Conservation (phyloP, 2,797 vertebrate genomes). For the Linurgus olivaceus region DNA sequence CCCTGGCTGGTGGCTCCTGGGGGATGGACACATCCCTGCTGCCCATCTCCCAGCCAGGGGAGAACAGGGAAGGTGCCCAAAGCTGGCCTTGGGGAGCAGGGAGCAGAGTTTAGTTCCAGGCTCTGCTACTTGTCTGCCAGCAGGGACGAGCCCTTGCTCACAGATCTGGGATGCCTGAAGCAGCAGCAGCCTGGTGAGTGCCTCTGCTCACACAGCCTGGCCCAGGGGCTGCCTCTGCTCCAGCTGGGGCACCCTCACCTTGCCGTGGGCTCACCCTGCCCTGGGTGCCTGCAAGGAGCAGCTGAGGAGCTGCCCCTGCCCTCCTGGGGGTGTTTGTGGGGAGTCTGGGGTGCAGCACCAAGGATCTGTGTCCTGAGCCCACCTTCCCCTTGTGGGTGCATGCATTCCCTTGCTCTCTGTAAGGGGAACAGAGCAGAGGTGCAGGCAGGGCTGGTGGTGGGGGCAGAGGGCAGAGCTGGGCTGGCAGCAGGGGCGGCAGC, state of each 20-base stretch:
- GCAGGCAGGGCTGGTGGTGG: no score
- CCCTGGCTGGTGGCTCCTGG: accelerated
- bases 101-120: not conserved
- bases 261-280: not conserved
- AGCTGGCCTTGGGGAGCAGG: not conserved
- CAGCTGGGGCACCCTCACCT: not conserved
- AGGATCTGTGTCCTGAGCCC: no score
- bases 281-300: not conserved
- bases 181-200: not conserved
- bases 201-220: not conserved
- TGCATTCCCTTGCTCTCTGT: no score
- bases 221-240: accelerated
- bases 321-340: no score
- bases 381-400: no score
- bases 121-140: not conserved
- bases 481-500: no score
- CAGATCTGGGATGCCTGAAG: not conserved
- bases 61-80: accelerated
- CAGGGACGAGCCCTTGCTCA: accelerated
- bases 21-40: accelerated
- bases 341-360: no score
- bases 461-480: no score
- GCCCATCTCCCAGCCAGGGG: not conserved
- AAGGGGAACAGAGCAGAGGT: no score
- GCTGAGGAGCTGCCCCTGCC: no score